Conservation (phyloP, 2,888 invertebrate genomes). For the Sinopyrophorus schimmeli region DNA sequence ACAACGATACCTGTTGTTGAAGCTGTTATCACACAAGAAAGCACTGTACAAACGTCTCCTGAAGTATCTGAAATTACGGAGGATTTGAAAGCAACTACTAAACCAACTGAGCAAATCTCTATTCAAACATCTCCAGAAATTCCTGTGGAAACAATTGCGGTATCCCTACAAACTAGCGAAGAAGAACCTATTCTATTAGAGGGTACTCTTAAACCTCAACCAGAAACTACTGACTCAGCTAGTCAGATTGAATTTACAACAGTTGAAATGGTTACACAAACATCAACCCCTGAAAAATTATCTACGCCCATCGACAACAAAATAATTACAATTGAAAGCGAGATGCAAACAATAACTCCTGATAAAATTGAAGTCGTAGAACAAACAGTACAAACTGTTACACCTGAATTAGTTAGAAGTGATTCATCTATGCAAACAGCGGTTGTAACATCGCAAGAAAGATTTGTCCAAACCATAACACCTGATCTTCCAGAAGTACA, state of each 20-base stretch:
- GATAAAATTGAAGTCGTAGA: conserved; percentile 45
- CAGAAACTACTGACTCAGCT: conserved; percentile 35
- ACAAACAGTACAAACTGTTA: conserved; percentile 48
- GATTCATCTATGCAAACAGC: conserved; percentile 52
- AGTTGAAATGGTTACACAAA: conserved; percentile 38
- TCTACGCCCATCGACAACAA: conserved; percentile 38
- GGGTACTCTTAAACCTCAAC: conserved; percentile 31
- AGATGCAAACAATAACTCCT: conserved; percentile 54
- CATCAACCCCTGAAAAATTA: conserved; percentile 45
- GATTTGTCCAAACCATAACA: conserved; percentile 54
- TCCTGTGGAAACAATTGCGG: conserved; percentile 54
- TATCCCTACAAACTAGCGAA: conserved; percentile 62
- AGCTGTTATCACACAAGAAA: conserved; percentile 62
- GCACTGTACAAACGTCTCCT: conserved; percentile 64
- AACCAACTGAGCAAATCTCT: conserved; percentile 47
- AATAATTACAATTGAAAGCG: conserved; percentile 50
- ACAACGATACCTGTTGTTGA: conserved; percentile 64
- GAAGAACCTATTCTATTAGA: conserved; percentile 46
- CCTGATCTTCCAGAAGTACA: conserved; percentile 41
- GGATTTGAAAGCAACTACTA: conserved; percentile 43
- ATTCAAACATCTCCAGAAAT: conserved; percentile 62
- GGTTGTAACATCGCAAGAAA: conserved; percentile 45
- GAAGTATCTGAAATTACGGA: conserved; percentile 53
- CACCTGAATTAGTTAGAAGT: conserved; percentile 42
- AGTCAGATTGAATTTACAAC: conserved; percentile 33